Percentiles rank a stretch among this genome's conserved stretches.
Conservation (phyloP, 2,888 invertebrate species). For the Tinea trinotella region DNA sequence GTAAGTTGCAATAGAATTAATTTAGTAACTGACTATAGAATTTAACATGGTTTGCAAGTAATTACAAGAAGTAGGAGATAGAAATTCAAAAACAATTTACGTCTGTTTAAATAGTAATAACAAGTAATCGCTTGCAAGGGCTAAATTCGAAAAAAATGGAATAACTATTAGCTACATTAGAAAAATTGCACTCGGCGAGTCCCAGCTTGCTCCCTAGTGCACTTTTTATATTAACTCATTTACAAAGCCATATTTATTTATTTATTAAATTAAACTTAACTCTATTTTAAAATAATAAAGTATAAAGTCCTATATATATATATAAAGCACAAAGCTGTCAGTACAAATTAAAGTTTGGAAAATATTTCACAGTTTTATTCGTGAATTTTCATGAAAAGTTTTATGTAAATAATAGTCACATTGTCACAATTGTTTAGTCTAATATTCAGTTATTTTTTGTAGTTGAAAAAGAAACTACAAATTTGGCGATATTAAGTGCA, state of each 20-base stretch:
- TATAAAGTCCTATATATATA: conserved; percentile 26
- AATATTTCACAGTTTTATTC: conserved; percentile 29
- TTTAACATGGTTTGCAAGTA: too few species aligned
- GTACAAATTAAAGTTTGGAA: conserved; percentile 36
- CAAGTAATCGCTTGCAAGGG: background rate
- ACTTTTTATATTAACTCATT: conserved; percentile 37
- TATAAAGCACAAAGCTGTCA: too few species aligned
- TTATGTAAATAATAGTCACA: conserved; percentile 3
- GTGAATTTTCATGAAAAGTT: conserved; percentile 35
- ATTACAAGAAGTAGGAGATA: background rate
- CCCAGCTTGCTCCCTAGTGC: conserved; percentile 25
- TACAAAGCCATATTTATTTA: conserved; percentile 28
- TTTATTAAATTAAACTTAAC: conserved; percentile 28
- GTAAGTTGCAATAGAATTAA: too few species aligned
- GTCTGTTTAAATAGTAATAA: background rate
- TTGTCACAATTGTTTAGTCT: background rate
- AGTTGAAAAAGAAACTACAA: background rate
- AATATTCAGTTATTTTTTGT: background rate
- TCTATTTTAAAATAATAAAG: conserved; percentile 26
- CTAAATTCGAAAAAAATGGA: conserved; percentile 25
- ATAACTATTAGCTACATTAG: conserved; percentile 53
- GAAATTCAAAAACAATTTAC: background rate
- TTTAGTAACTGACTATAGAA: too few species aligned
- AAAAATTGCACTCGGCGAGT: conserved; percentile 39
- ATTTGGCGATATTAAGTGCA: background rate